Base-by-base conservation (phyloP, 2,113 vertebrate genomes). In the Corydoras sp. region DNA sequence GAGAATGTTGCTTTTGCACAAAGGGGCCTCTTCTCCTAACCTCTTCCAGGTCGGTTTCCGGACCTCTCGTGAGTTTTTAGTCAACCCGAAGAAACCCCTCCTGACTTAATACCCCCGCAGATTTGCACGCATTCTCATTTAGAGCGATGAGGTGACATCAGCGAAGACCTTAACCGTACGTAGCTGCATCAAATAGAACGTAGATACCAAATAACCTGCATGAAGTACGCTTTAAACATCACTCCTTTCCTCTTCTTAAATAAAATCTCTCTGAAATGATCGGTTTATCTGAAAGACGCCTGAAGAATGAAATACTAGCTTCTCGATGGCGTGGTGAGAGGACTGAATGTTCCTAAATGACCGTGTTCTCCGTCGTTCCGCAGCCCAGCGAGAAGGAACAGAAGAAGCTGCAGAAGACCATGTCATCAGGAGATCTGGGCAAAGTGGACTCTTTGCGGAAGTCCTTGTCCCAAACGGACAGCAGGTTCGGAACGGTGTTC, bases 391-490 rank as follows among this genome's bases (percentile, higher is more conserved):
- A 88, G 66, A 93, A 94, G 80, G 89, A 92, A 68, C 91, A 91
- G 83, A 80, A 86, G 51, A 94, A 90, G 74, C 90, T 96, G 72
- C 93, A 95, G 79, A 98, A 98, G 79, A 91, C 95, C 58, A 90
- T 97, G 92, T 98, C 95, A 54, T 95, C 96, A 65, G 95, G 93
- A 73, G 95, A 98, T 80, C 91, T 98, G 6, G 89, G 92, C 48
- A 93, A 93, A 74, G 84, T 93, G 79, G 85, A 82, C 3, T 78
- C 86, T 3, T 49, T 88, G 0, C 89, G 93, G 82, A 94, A 93
- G 80, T 83, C 81, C 77, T 83, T 89, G 61, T 80, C 88, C 72
- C 83, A 85, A 0, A 65, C 73, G 1, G 94, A 95, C 24, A 85
- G 92, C 79, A 95, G 95, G 95, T 98, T 31, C 60, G 73, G 62